Conservation (phyloP, 2,888 invertebrate genomes). For the Dimorphilus gyrociliatus region DNA sequence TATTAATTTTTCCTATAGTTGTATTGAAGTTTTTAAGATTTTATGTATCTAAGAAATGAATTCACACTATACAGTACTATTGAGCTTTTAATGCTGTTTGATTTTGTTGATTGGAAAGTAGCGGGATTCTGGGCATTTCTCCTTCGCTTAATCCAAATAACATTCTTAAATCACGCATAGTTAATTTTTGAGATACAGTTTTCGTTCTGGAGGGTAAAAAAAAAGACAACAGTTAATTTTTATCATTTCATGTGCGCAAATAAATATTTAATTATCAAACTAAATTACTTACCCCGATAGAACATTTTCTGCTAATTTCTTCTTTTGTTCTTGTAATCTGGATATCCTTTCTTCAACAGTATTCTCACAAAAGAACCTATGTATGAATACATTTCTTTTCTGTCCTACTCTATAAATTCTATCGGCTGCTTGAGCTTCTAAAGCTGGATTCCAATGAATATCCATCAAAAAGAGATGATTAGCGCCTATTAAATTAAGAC, state of each 20-base stretch:
- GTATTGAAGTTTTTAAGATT: too few species aligned
- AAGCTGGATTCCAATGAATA: slow-evolving; percentile 90
- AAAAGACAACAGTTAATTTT: background rate
- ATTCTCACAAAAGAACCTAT: slow-evolving; percentile 64
- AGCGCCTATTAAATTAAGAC: slow-evolving; percentile 76
- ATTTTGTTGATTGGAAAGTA: too few species aligned
- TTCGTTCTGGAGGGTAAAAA: slow-evolving; percentile 16
- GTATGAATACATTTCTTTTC: slow-evolving; percentile 57
- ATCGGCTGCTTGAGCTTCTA: slow-evolving; percentile 86
- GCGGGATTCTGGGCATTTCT: too few species aligned
- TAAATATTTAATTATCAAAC: background rate
- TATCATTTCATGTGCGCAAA: slow-evolving; percentile 1
- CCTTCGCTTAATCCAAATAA: slow-evolving; percentile 38
- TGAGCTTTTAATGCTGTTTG: too few species aligned
- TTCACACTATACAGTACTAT: too few species aligned
- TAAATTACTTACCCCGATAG: slow-evolving; percentile 53
- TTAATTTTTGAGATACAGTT: slow-evolving; percentile 50
- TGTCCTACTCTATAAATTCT: slow-evolving; percentile 81
- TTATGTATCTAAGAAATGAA: too few species aligned
- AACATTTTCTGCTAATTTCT: slow-evolving; percentile 58
- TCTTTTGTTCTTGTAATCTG: slow-evolving; percentile 59
- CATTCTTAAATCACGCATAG: slow-evolving; percentile 54
- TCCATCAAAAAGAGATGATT: slow-evolving; percentile 78
- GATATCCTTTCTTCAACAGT: slow-evolving; percentile 77
- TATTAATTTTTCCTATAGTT: too few species aligned